phyloP scores from a whole-genome alignment of 1,140 invertebrate species.

The Ooceraea biroi region DNA sequence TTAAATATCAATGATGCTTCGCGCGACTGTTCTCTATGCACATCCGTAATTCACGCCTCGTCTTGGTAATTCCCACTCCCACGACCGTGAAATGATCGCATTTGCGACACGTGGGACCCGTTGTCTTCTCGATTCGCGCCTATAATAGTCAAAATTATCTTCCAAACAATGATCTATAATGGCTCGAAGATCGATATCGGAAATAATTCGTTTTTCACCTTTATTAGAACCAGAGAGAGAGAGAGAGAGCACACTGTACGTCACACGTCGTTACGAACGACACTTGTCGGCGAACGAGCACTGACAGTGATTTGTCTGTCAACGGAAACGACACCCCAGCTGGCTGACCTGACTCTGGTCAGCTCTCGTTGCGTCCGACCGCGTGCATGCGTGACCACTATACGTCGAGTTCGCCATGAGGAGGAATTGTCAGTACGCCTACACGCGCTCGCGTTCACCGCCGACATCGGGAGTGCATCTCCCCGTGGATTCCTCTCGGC shows the following conservation, averaged over 20 bases:
- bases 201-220: background rate
- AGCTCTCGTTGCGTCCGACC: slow-evolving; percentile 58
- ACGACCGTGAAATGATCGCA: background rate
- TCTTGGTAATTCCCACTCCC: slow-evolving; percentile 5
- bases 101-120: background rate
- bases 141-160: no score
- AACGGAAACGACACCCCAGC: slow-evolving; percentile 75
- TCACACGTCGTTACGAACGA: slow-evolving; percentile 51
- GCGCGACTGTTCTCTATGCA: background rate
- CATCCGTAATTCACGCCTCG: slow-evolving; percentile 17
- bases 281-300: slow-evolving; percentile 32
- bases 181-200: no score
- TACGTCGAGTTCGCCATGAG: slow-evolving; percentile 62
- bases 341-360: slow-evolving; percentile 64
- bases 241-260: background rate
- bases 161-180: no score
- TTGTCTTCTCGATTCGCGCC: background rate
- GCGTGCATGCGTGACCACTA: slow-evolving; percentile 56
- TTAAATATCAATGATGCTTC: background rate
- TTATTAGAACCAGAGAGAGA: background rate
- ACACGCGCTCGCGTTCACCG: slow-evolving; percentile 15
- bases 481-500: slow-evolving; percentile 32
- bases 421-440: slow-evolving; percentile 56
- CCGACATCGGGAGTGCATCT: slow-evolving; percentile 4
- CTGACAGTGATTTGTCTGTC: slow-evolving; percentile 76